Percentiles rank a stretch among this genome's conserved stretches.
Evolutionary conservation across 2,113 vertebrate genomes (phyloP).

Genomic region (Thryonomys swinderianus): DNA sequence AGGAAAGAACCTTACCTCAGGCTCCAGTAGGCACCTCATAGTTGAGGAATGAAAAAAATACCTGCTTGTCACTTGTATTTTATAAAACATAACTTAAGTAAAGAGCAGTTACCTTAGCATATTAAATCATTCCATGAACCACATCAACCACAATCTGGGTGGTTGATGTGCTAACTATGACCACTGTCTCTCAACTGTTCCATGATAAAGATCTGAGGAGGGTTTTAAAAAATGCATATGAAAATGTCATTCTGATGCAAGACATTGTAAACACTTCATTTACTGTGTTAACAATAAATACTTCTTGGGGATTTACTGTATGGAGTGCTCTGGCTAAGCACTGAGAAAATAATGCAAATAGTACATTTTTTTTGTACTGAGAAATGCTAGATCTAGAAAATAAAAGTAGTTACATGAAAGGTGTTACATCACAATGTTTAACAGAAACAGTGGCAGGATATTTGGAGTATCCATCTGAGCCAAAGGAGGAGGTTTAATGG

Average conservation of each 20-base stretch:
- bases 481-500: neutral
- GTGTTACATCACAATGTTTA: neutral
- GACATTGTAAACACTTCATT: neutral
- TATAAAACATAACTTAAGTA: neutral
- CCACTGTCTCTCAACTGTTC: neutral
- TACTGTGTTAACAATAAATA: constrained; percentile 8
- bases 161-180: neutral
- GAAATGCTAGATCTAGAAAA: neutral
- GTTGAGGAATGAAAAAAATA: neutral
- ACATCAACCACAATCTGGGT: neutral
- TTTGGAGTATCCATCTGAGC: neutral
- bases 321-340: neutral
- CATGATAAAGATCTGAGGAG: neutral
- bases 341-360: neutral
- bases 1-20: neutral
- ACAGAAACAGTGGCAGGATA: neutral
- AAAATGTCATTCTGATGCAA: neutral
- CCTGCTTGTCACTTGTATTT: neutral
- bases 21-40: neutral
- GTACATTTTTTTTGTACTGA: neutral
- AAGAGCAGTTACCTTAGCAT: neutral
- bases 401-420: neutral
- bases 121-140: neutral
- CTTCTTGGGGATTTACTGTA: neutral
- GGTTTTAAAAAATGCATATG: neutral